Conservation (phyloP, 2,797 vertebrate genomes). For the Rhadinocentrus ornatus region DNA sequence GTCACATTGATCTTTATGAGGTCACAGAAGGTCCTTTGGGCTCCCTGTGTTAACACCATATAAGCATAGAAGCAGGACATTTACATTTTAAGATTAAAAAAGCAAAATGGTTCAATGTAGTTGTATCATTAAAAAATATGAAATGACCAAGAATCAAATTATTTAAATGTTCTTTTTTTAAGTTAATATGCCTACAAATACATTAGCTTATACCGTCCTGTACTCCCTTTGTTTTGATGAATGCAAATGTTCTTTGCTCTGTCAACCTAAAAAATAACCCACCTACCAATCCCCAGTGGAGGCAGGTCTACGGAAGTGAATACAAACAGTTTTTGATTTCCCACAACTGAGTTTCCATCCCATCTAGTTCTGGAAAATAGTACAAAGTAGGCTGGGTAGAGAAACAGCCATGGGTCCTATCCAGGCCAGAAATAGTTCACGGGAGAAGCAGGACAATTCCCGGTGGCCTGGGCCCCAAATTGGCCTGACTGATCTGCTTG, state of each 20-base stretch:
- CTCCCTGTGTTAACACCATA: constrained; percentile 52
- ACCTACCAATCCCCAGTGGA: neutral
- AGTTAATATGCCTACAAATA: neutral
- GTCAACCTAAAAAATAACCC: too few species aligned
- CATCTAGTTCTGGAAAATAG: neutral
- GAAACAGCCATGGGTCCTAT: neutral
- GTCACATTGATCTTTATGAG: constrained; percentile 83
- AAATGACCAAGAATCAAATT: neutral
- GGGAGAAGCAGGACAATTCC: too few species aligned
- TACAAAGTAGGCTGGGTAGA: neutral
- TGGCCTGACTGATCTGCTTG: too few species aligned
- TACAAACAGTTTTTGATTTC: neutral
- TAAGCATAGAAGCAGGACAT: neutral
- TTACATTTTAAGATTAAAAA: neutral
- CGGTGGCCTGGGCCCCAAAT: too few species aligned
- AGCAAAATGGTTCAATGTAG: neutral
- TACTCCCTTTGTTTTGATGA: too few species aligned
- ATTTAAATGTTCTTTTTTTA: neutral
- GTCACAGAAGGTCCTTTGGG: constrained; percentile 66
- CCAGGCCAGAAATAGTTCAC: too few species aligned
- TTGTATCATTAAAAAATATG: neutral
- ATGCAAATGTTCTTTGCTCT: too few species aligned
- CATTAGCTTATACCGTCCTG: too few species aligned
- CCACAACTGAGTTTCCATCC: neutral
- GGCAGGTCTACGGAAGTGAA: neutral